Base-by-base conservation (phyloP, 2,797 vertebrate species). In the Myripristis murdjan region DNA sequence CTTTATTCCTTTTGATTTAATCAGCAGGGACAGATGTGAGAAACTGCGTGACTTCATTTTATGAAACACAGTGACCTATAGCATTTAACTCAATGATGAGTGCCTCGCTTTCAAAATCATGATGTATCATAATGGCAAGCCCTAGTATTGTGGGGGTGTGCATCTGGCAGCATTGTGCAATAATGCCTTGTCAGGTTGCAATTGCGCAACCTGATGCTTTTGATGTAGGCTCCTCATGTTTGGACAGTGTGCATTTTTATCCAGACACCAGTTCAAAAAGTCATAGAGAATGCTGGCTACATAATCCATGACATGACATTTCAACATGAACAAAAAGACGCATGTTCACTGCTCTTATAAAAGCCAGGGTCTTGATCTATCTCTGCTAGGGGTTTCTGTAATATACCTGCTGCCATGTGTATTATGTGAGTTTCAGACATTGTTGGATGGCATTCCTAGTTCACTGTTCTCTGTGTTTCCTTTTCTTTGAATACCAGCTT, bases 211-310 rank as follows among this genome's bases (percentile, higher is more conserved):
- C 22, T 18, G 51, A 55, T 51, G 55, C 55, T 46, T 46, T 61
- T 9, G 15, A 35, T 18, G 35, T 11, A 54, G 33, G 49, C 3
- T 53, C 59, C 4, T 52, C 61, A 64, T 56, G 60, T 73, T 56
- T 64, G 52, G 44, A 20, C 23, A 33, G 15, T 57, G 31, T 20
- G 60, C 23, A 57, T 51, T 6, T 64, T 41, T 55, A 56, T 64
- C 60, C 39, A 64, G 52, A 64, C 60, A 57, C 70, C 41, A 64
- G 52, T 58, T 64, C 22, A 73, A 52, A 73, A 73, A 73, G 51
- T 64, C 53, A 64, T 64, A 73, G 4, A 64, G 44, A n/a, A 64
- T 53, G 59, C 62, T 54, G 23, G 68, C 68, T 47, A 71, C 68
- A 71, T 62, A 54, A 16, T 63, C 49, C 23, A n/a, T n/a, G n/a